A percentile compares a stretch with the other conserved stretches of the same genome.
Conservation (phyloP, 2,888 invertebrate species). For the Pristionchus maxplancki region DNA sequence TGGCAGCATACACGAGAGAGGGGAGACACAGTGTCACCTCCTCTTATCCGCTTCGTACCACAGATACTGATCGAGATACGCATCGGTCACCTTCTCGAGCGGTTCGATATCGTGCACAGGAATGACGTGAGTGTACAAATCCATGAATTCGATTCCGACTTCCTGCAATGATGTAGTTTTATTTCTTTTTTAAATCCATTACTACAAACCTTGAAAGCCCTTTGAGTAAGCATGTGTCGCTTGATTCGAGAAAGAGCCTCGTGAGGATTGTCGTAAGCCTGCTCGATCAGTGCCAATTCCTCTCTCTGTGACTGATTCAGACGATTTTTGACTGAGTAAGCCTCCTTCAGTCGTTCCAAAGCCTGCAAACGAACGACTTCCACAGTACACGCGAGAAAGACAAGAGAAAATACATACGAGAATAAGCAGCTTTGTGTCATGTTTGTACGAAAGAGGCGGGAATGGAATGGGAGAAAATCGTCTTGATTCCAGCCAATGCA, state of each 20-base stretch:
- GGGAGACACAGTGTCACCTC: conserved; percentile 63
- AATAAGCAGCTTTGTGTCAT: conserved; percentile 98
- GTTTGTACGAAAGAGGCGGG: conserved; percentile 98
- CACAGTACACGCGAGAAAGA: not conserved
- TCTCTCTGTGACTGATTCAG: conserved; percentile 99
- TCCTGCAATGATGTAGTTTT: conserved; percentile 76
- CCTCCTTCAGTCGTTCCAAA: conserved; percentile 85
- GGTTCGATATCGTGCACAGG: conserved; percentile 99
- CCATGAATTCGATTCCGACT: conserved; percentile 99
- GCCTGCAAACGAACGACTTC: conserved; percentile 80
- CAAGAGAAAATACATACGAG: conserved; percentile 79
- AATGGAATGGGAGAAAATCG: conserved; percentile 99
- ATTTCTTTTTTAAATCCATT: not conserved
- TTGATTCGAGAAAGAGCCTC: conserved; percentile 99
- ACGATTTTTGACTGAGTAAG: conserved; percentile 80
- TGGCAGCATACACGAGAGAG: not conserved
- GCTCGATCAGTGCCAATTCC: conserved; percentile 97
- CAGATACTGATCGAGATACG: conserved; percentile 98
- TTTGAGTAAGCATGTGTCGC: conserved; percentile 97
- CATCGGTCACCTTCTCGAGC: conserved; percentile 98
- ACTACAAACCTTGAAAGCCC: conserved; percentile 79
- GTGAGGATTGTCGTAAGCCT: conserved; percentile 99
- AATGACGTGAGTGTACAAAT: conserved; percentile 97
- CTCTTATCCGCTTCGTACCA: conserved; percentile 99
- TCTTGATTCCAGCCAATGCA: conserved; percentile 98